A percentile compares a stretch with the other conserved stretches of the same genome.
Conservation (phyloP, 2,113 vertebrate species). For the Etia nguti region DNA sequence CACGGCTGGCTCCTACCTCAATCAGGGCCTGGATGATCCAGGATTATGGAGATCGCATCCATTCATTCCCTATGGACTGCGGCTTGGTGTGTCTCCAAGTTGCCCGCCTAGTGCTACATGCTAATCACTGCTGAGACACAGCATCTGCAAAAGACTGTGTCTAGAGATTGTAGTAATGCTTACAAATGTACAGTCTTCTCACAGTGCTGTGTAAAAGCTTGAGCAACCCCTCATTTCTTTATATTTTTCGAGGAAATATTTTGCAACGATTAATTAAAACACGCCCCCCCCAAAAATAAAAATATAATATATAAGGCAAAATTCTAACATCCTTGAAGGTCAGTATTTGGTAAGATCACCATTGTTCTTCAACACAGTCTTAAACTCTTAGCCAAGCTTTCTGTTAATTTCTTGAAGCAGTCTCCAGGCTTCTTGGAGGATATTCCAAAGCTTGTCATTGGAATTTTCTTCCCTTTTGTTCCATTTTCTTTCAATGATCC, state of each 20-base stretch:
- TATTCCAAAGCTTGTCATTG: not conserved
- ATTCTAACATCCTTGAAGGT: not conserved
- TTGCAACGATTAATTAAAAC: not conserved
- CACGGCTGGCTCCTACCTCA: constrained; percentile 38
- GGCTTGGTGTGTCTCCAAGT: constrained; percentile 26
- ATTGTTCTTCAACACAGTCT: not conserved
- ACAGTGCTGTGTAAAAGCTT: not conserved
- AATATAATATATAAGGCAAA: not conserved
- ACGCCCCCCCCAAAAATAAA: not conserved
- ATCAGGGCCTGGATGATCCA: constrained; percentile 56
- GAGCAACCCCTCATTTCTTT: not conserved
- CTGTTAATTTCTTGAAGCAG: not conserved
- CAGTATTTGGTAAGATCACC: not conserved
- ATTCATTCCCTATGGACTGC: constrained; percentile 28
- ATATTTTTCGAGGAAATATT: not conserved
- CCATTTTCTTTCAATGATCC: not conserved
- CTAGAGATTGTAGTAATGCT: not conserved
- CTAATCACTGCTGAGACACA: constrained; percentile 39
- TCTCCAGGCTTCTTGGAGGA: not conserved
- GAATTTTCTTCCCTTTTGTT: not conserved
- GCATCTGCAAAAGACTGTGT: not conserved
- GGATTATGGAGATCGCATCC: constrained; percentile 56
- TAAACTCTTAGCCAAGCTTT: not conserved
- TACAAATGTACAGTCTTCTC: not conserved
- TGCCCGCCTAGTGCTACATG: constrained; percentile 9